phyloP scores from a whole-genome alignment of 2,888 invertebrate species.

The Kuschelorhynchus macadamiae region DNA sequence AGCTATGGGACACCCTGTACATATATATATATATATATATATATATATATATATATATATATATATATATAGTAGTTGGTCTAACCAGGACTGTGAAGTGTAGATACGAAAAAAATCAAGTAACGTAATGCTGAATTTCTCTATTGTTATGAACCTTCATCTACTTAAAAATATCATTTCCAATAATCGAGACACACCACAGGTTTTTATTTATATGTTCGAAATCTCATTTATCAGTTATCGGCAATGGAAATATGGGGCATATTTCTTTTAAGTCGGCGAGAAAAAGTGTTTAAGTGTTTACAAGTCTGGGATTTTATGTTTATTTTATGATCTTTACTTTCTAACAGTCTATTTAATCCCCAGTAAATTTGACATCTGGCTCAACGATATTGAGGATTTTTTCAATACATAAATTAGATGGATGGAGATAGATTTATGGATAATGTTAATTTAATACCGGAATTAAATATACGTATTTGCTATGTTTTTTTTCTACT shows the following conservation, averaged over 20 bases:
- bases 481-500: too few relatives aligned
- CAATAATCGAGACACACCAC: constrained; percentile 21
- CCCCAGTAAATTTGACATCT: constrained; percentile 35
- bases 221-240: constrained; percentile 32
- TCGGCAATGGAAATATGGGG: constrained; percentile 29
- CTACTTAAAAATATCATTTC: constrained; percentile 15
- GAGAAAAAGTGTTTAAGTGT: constrained; percentile 41
- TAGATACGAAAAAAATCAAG: too few relatives aligned
- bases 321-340: constrained; percentile 45
- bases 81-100: too few relatives aligned
- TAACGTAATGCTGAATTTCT: too few relatives aligned
- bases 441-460: too few relatives aligned
- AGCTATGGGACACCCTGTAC: too few relatives aligned
- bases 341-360: constrained; percentile 40
- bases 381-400: background rate
- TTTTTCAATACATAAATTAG: background rate
- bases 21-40: too few relatives aligned
- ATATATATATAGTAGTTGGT: too few relatives aligned
- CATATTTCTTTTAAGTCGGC: constrained; percentile 34
- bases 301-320: constrained; percentile 37
- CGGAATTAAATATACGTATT: too few relatives aligned
- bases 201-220: constrained; percentile 29
- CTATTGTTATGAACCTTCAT: too few relatives aligned
- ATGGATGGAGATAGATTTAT: too few relatives aligned
- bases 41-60: too few relatives aligned